Evolutionary conservation across 2,113 vertebrate genomes (phyloP), one percentile per base, ranked within the genome.

Genomic region (Pholis gunnellus): DNA sequence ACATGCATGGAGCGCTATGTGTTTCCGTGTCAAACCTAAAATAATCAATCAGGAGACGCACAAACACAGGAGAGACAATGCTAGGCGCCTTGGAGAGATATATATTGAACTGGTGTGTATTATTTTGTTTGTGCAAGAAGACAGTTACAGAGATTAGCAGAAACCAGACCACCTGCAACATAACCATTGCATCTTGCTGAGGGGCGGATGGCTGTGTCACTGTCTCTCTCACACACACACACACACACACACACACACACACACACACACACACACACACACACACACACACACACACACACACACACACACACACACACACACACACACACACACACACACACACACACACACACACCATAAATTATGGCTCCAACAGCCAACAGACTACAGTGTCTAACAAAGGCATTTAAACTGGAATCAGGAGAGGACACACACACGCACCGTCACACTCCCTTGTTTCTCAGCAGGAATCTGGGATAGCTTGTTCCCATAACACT

Each of bases 401-500:
- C 40, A 52, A 77, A 42, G 60, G 66, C 63, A 73, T 83, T 79
- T 84, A 50, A 72, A 85, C 76, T 69, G 74, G 69, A 85, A 84
- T 74, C 59, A 74, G 13, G 17, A 70, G 40, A 48, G 25, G 68
- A 67, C 65, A 81, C 65, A 81, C 65, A 75, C 34, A 46, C 64
- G 59, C 36, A 73, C 11, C 25, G 61, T 60, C 63, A 10, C 29
- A 31, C 46, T 57, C 52, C 7, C 5, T 60, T 1, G 17, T 84
- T 85, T 85, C 83, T 84, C 78, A 60, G 71, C 69, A 83, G 69
- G 67, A 85, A 64, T 82, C 40, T 50, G 38, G 57, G 70, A 75
- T 38, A 46, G 60, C 54, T 66, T 74, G 64, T 87, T 86, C 79
- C 66, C 60, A 79, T 48, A 90, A 84, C 83, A 82, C 79, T 64